Evolutionary conservation across 1,140 invertebrate genomes (phyloP), one percentile per base, ranked within the genome.

Genomic region (Brachionus calyciflorus): DNA sequence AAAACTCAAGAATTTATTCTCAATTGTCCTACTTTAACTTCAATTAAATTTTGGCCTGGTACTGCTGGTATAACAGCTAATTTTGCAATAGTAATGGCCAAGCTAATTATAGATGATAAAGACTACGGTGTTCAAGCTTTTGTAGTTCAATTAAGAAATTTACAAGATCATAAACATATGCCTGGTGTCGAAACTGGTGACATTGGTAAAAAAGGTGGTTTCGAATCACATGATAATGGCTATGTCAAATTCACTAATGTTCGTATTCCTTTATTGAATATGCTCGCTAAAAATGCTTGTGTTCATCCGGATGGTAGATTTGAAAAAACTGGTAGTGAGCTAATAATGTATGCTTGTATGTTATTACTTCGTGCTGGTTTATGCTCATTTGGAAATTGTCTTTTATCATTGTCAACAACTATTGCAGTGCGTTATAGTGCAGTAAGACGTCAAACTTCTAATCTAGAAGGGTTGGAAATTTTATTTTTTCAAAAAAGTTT

Each of bases 11-110:
- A 95, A 86, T 96, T 96, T 84, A 84, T 96, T 48, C 84, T 97
- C 1, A 88, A 96, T 81, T 90, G 91, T 75, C 94, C 93, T 0
- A 92, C 90, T 19, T 83, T 94, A 10, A 93, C 91, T 1, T 89
- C 93, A 0, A 93, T 92, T 80, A 96, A 96, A 86, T 96, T 92
- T 91, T 95, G 93, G 93, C 92, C 93, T 40, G 93, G 93, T 77
- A 91, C 91, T 83, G 88, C 96, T 87, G 93, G 93, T 12, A 93
- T 96, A 78, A 93, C 92, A 6, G 90, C 91, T 7, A 97, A 96
- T 86, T 90, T 93, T 87, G 93, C 92, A 21, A 86, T 96, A 21
- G 84, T 89, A 5, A 84, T 96, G 81, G 94, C 94, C 3, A 92
- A 96, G 83, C 86, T 97, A 1, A 91, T 91, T 80, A 92, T 91